Base-by-base conservation (phyloP, 1,140 invertebrate species). In the Antheraea pernyi region DNA sequence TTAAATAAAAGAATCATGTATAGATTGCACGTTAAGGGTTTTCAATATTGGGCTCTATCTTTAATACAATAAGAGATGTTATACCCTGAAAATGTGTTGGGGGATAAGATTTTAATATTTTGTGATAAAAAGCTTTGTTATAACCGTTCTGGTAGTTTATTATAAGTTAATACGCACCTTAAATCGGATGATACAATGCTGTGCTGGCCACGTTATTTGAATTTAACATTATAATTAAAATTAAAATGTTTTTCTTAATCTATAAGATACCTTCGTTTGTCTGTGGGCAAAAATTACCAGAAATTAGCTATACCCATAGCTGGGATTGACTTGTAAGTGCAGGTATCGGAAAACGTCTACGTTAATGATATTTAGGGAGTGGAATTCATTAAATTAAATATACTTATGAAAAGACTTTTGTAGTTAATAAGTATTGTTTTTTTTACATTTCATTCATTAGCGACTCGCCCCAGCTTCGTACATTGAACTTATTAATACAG, bases 121-220 rank as follows among this genome's bases (percentile, higher is more conserved):
- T 64, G 67, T 11, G 71, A 72, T 70, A 83, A 86, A 82, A 81
- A 82, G 86, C 84, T 78, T 79, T 77, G 72, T 70, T 79, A 81
- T 84, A 86, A 86, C 83, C 84, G 76, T 79, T 81, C 78, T 46
- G 64, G 80, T 82, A 86, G 85, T 89, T 89, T 89, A 89, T 89
- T 89, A 89, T 88, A 88, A 88, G 86, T 88, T 89, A 89, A 89
- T 89, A 88, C 84, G 84, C 76, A 78, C 74, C 76, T 76, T 73
- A 75, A 80, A 81, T 77, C 79, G 67, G 46, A 53, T 53, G 46
- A 53, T 53, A 11, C 16, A 6, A 6, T 53, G 16, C 13, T 53
- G 46, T 53, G 46, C 46, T 53, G 46, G 46, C 46, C 46, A 53
- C 5, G 5, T 53, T 53, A 53, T 53, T 53, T 53, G 7, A 10